phyloP scores from a whole-genome alignment of 2,797 vertebrate genomes.

The Pachyuromys duprasi region DNA sequence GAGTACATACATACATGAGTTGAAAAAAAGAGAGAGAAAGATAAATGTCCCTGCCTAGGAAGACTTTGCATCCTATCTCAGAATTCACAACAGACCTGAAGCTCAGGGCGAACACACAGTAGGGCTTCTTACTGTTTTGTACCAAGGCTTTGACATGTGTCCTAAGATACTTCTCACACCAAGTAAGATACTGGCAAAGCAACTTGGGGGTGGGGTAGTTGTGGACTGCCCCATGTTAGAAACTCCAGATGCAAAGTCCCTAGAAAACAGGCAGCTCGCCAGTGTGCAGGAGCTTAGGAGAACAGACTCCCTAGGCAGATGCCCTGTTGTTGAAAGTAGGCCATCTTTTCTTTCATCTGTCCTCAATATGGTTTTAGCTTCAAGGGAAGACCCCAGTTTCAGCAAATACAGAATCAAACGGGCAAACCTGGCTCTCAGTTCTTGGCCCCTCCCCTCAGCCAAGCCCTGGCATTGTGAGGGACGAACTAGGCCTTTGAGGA shows the following conservation, averaged over 20 bases:
- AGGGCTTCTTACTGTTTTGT: background rate
- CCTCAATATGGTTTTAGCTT: constrained; percentile 54
- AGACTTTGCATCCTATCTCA: background rate
- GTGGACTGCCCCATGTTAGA: background rate
- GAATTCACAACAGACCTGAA: background rate
- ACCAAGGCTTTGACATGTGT: background rate
- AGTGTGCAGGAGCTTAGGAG: background rate
- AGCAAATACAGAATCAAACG: constrained; percentile 11
- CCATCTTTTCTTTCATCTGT: background rate
- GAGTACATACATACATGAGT: background rate
- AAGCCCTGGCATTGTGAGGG: background rate
- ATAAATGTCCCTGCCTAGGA: background rate
- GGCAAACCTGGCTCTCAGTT: background rate
- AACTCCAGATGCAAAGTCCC: background rate
- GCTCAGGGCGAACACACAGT: background rate
- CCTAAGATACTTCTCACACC: background rate
- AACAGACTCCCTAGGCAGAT: background rate
- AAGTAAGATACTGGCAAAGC: background rate
- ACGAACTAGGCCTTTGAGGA: background rate
- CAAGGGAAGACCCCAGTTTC: background rate
- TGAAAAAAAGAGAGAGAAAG: background rate
- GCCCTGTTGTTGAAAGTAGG: background rate
- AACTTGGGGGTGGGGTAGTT: background rate
- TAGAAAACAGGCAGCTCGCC: background rate
- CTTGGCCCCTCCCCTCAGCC: background rate